Conservation (phyloP, 2,113 vertebrate species). For the Coryphaenoides rupestris region DNA sequence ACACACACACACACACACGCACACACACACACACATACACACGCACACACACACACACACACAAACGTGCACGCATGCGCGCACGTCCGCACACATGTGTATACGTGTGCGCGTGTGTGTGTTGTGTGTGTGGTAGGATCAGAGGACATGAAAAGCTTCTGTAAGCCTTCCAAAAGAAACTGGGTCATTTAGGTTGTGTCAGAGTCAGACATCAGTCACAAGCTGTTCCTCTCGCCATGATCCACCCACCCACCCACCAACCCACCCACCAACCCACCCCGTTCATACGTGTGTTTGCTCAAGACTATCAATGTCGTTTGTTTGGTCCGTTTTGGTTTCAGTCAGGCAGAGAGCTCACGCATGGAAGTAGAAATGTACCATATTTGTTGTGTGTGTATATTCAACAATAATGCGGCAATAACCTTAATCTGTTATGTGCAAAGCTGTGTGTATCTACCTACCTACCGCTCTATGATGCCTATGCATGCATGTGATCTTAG, state of each 20-base stretch:
- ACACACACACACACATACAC: constrained; percentile 1
- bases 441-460: no score
- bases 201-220: constrained; percentile 38
- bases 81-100: background rate
- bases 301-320: no score
- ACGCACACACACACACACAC: background rate
- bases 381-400: no score
- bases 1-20: background rate
- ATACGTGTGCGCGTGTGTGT: background rate
- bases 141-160: constrained; percentile 29
- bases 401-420: no score
- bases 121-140: constrained; percentile 8
- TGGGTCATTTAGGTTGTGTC: constrained; percentile 27
- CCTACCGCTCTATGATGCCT: no score
- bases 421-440: no score
- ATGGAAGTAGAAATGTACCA: no score
- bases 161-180: constrained; percentile 38
- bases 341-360: no score
- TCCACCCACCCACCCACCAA: background rate
- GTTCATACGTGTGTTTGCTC: background rate
- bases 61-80: no score
- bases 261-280: no score
- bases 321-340: no score
- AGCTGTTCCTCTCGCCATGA: constrained; percentile 11
- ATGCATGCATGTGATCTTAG: no score